Evolutionary conservation across 2,888 invertebrate species (phyloP), one percentile per base, ranked within the genome.

Genomic region (Ligdia adustata): DNA sequence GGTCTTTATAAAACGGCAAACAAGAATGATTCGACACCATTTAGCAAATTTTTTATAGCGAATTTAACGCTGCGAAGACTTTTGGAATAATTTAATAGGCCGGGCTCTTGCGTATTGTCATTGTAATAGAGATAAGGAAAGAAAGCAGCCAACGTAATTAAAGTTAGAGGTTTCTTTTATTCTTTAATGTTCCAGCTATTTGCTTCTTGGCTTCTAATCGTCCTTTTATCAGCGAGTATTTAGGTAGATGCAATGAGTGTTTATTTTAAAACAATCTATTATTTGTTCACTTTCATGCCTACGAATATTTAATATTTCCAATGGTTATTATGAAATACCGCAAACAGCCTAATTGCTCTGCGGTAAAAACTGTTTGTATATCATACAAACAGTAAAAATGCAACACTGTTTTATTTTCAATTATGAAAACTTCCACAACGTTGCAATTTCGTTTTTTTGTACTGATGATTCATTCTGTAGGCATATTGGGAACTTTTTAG

Each of bases 61-160:
- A 65, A 61, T 66, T 66, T 64, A 50, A 37, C 50, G 41, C 54
- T 27, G 43, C 50, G 50, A 52, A 54, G 51, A 42, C 46, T 43
- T 57, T 53, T 52, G 58, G 74, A 78, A 83, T 83, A 84, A 84
- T 84, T 82, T 80, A 80, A 86, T 75, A 75, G 84, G 66, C 67
- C 68, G 64, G n/a, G 70, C 71, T 73, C 67, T 79, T 79, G 82
- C 71, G 75, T 81, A 83, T 84, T 85, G 80, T 83, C 84, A 73
- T 77, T 75, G 76, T 82, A 79, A 86, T 85, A 81, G 69, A 65
- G 80, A 82, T 84, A 82, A 79, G 79, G 78, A 81, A 80, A 83
- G 77, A 81, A 82, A 80, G 70, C 82, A 78, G 77, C 64, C 68
- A 64, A 66, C 64, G 68, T 77, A 83, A 87, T 84, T 87, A 86